phyloP scores from a whole-genome alignment of 30 jellyfish, hydroid and myxozoan species.

The Phacellophora camtschatica region DNA sequence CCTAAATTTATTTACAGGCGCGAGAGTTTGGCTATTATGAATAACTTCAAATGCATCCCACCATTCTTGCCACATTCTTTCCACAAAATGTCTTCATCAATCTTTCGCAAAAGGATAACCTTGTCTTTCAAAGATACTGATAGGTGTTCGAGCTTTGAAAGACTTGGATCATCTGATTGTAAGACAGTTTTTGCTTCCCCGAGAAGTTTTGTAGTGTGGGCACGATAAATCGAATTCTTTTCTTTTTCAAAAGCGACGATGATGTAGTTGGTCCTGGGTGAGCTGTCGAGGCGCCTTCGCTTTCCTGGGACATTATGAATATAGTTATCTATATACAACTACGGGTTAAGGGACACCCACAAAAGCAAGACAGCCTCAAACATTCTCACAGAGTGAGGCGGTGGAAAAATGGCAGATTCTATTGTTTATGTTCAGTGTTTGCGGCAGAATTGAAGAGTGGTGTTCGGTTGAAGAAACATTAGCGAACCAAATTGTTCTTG shows the following conservation, averaged over 20 bases:
- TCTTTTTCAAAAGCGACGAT: background rate
- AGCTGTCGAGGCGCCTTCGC: background rate
- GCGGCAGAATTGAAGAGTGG: too few species aligned
- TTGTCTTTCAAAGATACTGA: background rate
- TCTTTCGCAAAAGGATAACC: background rate
- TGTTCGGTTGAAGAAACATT: too few species aligned
- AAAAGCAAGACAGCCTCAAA: too few species aligned
- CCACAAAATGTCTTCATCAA: background rate
- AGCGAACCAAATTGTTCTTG: too few species aligned
- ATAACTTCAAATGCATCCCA: conserved; percentile 30
- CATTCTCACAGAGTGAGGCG: too few species aligned
- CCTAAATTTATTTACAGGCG: conserved; percentile 10
- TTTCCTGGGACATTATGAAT: too few species aligned
- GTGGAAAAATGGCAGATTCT: too few species aligned
- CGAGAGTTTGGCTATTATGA: background rate
- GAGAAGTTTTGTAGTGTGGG: background rate
- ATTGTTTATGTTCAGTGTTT: too few species aligned
- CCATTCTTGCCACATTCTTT: conserved; percentile 36
- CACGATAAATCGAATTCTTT: background rate
- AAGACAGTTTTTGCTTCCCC: background rate
- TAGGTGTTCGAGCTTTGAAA: background rate
- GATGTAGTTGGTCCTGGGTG: background rate
- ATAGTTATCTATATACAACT: too few species aligned
- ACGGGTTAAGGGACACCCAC: too few species aligned
- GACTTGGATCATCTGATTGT: background rate